Percentiles rank a stretch among this genome's conserved stretches.
Conservation (phyloP, 2,888 invertebrate genomes). For the Callyntrura guangdongensis region DNA sequence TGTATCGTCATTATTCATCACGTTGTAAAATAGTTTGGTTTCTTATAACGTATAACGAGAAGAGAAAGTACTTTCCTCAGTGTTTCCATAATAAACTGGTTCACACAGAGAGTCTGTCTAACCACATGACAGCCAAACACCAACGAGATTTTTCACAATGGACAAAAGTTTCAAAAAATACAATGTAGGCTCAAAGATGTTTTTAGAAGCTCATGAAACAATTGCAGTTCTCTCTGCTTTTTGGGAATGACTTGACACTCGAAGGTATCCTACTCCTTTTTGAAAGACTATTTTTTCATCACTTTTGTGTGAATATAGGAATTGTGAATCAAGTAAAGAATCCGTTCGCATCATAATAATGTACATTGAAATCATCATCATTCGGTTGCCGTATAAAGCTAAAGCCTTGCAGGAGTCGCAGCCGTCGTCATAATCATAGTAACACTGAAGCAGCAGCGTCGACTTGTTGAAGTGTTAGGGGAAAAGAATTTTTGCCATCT, state of each 20-base stretch:
- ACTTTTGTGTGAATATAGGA: constrained; percentile 70
- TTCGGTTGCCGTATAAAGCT: constrained; percentile 71
- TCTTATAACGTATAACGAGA: neutral
- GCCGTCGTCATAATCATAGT: neutral
- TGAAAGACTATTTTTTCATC: constrained; percentile 68
- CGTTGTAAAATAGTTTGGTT: neutral
- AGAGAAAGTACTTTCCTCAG: constrained; percentile 21
- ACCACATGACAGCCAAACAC: constrained; percentile 18
- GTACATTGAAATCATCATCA: constrained; percentile 61
- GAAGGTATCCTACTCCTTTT: constrained; percentile 57
- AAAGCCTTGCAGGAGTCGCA: constrained; percentile 55
- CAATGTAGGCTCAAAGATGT: constrained; percentile 2
- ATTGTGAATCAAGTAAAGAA: constrained; percentile 61
- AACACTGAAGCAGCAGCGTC: constrained; percentile 62
- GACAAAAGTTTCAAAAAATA: neutral
- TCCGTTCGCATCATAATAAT: constrained; percentile 56
- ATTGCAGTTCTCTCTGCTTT: constrained; percentile 39
- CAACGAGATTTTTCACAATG: neutral
- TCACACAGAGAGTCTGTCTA: constrained; percentile 12
- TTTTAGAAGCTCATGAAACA: constrained; percentile 52
- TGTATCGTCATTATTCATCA: no score
- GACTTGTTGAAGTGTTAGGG: constrained; percentile 65
- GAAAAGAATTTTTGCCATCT: constrained; percentile 71
- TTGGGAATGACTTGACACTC: constrained; percentile 77
- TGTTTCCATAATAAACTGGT: constrained; percentile 19